These are phyloP conservation scores for Lithophane semibrunnea DNA, from an alignment of 2,888 invertebrate species.

Conservation along the genomic window DNA sequence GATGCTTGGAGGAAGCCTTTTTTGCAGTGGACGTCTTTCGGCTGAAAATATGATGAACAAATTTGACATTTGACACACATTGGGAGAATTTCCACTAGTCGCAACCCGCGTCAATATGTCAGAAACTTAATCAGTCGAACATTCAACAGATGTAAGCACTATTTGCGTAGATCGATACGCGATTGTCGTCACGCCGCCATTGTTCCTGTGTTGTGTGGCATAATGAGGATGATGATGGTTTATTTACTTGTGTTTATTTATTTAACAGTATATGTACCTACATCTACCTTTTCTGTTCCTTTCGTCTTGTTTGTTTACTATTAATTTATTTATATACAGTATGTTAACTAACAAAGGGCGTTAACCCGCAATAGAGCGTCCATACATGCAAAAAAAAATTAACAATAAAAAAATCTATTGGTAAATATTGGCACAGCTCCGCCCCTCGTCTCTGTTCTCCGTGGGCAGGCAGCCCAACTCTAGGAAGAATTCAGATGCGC, in stretches of 20 bases:
- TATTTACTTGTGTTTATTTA: slow-evolving; percentile 19
- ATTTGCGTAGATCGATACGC: slow-evolving; percentile 36
- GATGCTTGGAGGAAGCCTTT: no score
- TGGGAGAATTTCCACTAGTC: no score
- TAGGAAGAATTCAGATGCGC: not conserved
- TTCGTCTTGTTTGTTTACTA: not conserved
- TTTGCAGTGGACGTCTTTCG: no score
- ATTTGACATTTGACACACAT: not conserved
- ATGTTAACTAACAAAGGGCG: no score
- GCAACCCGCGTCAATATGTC: not conserved
- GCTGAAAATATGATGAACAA: no score
- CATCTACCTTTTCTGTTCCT: not conserved
- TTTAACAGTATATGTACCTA: not conserved
- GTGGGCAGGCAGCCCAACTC: no score
- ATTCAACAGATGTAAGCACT: slow-evolving; percentile 38
- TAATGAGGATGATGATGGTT: slow-evolving; percentile 29
- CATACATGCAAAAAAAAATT: no score
- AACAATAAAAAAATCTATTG: no score
- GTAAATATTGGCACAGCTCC: no score
- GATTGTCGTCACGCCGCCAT: slow-evolving; percentile 29
- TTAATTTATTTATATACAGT: no score
- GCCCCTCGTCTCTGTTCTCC: no score
- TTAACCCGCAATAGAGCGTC: no score
- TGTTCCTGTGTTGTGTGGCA: slow-evolving; percentile 30
- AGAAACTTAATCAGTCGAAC: not conserved